Evolutionary conservation across 2,113 vertebrate species (phyloP), one percentile per base, ranked within the genome.

Genomic region (Tragulus kanchil): DNA sequence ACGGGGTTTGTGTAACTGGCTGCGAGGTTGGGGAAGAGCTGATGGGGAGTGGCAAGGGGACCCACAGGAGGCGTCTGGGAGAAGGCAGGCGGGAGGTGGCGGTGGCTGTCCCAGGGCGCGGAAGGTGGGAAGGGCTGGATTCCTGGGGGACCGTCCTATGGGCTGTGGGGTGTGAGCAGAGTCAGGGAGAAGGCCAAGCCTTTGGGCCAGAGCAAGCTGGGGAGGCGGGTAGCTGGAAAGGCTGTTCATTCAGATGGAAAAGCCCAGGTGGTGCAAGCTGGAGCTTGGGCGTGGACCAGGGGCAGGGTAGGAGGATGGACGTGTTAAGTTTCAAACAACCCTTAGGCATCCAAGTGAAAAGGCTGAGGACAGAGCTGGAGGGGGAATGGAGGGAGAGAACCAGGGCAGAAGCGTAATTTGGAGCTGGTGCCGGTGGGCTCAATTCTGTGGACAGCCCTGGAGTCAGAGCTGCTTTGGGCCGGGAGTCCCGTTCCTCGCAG

Each of bases 281-380:
- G 54, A 8, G 17, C 0, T 1, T 0, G 2, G 85, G 16, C 0
- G 0, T 4, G 75, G 5, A 1, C 25, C 1, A 6, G 54, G 0
- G 0, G 48, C 62, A 9, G 36, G 67, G 5, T 1, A 5, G 65
- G n/a, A 8, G n/a, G 11, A 4, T 54, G 77, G 31, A 6, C 0
- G 0, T 1, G 3, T 82, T 23, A 9, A 9, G 56, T 52, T 31
- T 31, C 2, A 9, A 61, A 31, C 23, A 3, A 50, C 36, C 10
- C 4, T 23, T 1, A 1, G 3, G 48, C 59, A 5, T 16, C 82
- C 7, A 2, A 31, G 42, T 25, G 45, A 28, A 42, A 19, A 10
- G 1, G 54, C 5, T 6, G 12, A 81, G 31, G 45, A 42, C 64
- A 0, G 10, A 23, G 64, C 3, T 11, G 75, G 64, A 10, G 1